Evolutionary conservation across 2,113 vertebrate genomes (phyloP).

Genomic region (Albula glossodonta): DNA sequence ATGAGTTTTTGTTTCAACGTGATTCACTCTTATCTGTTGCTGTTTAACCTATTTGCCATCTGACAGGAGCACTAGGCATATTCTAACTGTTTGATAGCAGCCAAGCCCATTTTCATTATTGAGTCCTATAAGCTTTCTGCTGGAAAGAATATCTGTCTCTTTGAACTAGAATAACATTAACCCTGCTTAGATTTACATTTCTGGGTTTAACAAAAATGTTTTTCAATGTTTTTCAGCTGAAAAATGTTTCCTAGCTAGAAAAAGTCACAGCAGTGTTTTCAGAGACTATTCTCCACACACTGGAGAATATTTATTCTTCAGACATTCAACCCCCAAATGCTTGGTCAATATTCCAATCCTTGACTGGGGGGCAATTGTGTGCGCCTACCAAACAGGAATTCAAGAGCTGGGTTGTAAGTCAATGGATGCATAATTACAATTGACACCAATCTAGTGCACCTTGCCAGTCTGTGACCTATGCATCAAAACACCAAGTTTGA

Average conservation of each 20-base stretch:
- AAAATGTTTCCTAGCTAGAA: not conserved
- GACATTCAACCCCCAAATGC: not conserved
- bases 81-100: not conserved
- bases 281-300: not conserved
- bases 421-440: constrained; percentile 10
- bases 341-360: not conserved
- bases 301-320: not conserved
- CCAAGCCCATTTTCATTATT: not conserved
- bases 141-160: not conserved
- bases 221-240: not conserved
- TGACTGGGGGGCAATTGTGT: not conserved
- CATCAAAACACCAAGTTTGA: not conserved
- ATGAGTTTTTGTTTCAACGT: not conserved
- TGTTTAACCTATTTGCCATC: not conserved
- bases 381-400: not conserved
- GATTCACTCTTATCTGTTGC: not conserved
- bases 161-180: not conserved
- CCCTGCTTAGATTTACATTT: not conserved
- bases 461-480: not conserved
- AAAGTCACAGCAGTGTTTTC: not conserved
- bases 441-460: not conserved
- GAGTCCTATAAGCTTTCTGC: not conserved
- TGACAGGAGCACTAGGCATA: not conserved
- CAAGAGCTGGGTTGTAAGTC: not conserved
- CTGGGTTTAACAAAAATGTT: not conserved